Evolutionary conservation across 2,888 invertebrate species (phyloP).

Genomic region (Pelosia muscerda): DNA sequence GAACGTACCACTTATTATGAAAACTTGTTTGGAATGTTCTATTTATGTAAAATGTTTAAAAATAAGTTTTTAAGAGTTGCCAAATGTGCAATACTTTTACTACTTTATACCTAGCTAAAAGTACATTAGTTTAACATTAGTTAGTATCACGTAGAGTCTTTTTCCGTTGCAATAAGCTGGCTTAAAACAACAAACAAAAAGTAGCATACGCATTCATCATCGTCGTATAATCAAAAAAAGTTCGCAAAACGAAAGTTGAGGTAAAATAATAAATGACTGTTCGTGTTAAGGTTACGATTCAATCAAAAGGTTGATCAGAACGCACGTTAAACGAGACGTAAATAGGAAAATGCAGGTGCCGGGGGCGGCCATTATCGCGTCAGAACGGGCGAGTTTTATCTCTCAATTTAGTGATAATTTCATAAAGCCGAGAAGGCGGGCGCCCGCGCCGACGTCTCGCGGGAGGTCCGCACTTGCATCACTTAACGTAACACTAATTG

Average conservation of each 20-base stretch:
- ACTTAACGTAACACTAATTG: conserved; percentile 75
- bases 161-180: neutral
- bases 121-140: neutral
- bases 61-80: too few species aligned
- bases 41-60: too few species aligned
- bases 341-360: conserved; percentile 70
- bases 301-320: conserved; percentile 49
- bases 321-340: conserved; percentile 59
- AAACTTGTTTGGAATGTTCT: too few species aligned
- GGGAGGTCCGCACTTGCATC: conserved; percentile 72
- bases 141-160: neutral
- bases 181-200: conserved; percentile 4
- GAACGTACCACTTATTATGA: too few species aligned
- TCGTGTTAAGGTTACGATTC: conserved; percentile 37
- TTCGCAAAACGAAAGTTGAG: conserved; percentile 1
- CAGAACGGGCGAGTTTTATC: conserved; percentile 75
- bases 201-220: neutral
- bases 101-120: neutral
- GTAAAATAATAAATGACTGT: conserved; percentile 17
- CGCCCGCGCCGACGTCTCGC: conserved; percentile 59
- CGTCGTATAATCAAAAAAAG: neutral
- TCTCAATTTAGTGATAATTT: conserved; percentile 84
- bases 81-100: too few species aligned
- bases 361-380: conserved; percentile 75
- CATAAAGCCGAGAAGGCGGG: conserved; percentile 69